These are phyloP conservation scores for Aplocera efformata DNA, from an alignment of 2,888 invertebrate species.

Conservation along the genomic window DNA sequence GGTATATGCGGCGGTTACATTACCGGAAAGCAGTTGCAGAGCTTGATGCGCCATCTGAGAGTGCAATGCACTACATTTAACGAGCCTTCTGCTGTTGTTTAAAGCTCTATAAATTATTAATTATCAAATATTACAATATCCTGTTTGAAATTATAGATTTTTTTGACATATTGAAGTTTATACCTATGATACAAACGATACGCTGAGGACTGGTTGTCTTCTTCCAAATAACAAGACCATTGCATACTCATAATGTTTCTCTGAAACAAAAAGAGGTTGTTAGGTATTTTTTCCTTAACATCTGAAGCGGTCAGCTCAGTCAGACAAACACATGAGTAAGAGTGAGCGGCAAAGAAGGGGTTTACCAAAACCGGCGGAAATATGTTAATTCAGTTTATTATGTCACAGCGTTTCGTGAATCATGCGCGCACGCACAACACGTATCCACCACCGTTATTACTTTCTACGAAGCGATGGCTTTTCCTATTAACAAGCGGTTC, in stretches of 20 bases:
- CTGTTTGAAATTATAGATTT: no score
- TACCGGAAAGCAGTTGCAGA: conserved; percentile 76
- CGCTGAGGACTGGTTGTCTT: no score
- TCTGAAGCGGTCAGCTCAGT: conserved; percentile 9
- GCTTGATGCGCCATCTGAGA: conserved; percentile 11
- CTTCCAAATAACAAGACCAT: no score
- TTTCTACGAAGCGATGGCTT: conserved; percentile 61
- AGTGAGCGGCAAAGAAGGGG: conserved; percentile 57
- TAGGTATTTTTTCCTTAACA: conserved; percentile 11
- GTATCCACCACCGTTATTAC: conserved; percentile 71
- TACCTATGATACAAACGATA: no score
- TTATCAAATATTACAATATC: no score
- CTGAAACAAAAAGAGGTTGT: conserved; percentile 27
- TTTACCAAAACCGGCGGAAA: conserved; percentile 53
- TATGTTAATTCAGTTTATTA: conserved; percentile 76
- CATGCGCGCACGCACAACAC: conserved; percentile 54
- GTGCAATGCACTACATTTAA: conserved; percentile 13
- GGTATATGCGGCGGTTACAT: conserved; percentile 75
- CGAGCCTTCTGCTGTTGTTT: not conserved
- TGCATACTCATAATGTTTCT: not conserved
- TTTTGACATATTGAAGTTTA: no score
- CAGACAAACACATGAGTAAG: conserved; percentile 31
- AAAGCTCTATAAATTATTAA: conserved; percentile 4
- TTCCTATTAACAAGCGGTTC: conserved; percentile 35
- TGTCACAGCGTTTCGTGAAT: conserved; percentile 75